These are phyloP conservation scores for Drosophila fuyamai DNA, from an alignment of 1,140 invertebrate species.

Conservation along the genomic window DNA sequence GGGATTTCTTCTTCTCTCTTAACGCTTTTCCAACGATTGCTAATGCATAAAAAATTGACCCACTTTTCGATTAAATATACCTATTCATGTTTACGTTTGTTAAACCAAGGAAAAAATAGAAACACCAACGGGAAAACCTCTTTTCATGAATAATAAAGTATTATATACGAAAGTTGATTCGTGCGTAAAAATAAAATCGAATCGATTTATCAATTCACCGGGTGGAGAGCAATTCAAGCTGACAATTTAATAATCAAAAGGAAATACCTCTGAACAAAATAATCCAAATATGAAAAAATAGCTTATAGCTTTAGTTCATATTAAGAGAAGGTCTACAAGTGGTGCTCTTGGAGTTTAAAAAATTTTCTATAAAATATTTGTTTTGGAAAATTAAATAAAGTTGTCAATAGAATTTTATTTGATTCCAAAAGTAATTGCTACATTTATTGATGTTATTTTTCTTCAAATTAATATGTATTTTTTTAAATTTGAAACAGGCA, in stretches of 20 bases:
- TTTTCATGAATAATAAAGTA: slow-evolving; percentile 59
- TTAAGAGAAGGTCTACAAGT: too few relatives aligned
- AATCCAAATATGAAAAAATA: background rate
- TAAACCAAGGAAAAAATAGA: slow-evolving; percentile 40
- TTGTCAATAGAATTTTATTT: too few relatives aligned
- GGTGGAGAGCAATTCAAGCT: slow-evolving; percentile 61
- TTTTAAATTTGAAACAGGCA: too few relatives aligned
- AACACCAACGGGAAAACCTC: slow-evolving; percentile 44
- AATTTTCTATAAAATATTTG: too few relatives aligned
- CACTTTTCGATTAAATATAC: slow-evolving; percentile 72
- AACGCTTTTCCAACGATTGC: slow-evolving; percentile 32
- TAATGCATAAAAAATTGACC: slow-evolving; percentile 79
- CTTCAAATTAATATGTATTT: too few relatives aligned
- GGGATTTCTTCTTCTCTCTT: slow-evolving; percentile 8
- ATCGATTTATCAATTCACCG: slow-evolving; percentile 60
- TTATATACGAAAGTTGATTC: slow-evolving; percentile 31
- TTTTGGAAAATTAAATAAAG: too few relatives aligned
- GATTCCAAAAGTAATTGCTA: too few relatives aligned
- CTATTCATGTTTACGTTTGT: slow-evolving; percentile 75
- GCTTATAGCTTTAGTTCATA: too few relatives aligned
- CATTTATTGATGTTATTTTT: too few relatives aligned
- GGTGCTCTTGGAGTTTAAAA: too few relatives aligned
- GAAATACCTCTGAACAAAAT: background rate
- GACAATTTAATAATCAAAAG: slow-evolving; percentile 60
- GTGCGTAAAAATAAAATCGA: slow-evolving; percentile 51